Percentiles rank a stretch among this genome's conserved stretches.
phyloP scores from a whole-genome alignment of 2,888 invertebrate genomes.

The Charanyca ferruginea region DNA sequence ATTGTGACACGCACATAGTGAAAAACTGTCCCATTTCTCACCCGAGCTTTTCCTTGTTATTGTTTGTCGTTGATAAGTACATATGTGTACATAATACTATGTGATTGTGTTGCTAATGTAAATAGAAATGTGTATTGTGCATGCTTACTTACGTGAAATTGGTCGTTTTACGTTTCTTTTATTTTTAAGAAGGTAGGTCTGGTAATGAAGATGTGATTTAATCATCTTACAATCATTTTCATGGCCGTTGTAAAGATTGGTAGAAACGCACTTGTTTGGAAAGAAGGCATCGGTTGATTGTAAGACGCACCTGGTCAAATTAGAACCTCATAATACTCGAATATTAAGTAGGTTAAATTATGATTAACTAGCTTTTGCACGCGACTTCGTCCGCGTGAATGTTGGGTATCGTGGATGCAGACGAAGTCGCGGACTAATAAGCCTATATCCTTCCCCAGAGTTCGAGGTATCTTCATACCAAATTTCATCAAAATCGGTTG shows the following conservation, averaged over 20 bases:
- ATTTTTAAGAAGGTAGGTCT: background rate
- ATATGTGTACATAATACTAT: slow-evolving; percentile 58
- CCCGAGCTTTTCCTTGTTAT: slow-evolving; percentile 83
- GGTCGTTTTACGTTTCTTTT: slow-evolving; percentile 46
- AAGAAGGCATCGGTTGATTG: no score
- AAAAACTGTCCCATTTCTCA: slow-evolving; percentile 86
- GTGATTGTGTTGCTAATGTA: slow-evolving; percentile 46
- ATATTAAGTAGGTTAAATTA: background rate
- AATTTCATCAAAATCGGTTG: no score
- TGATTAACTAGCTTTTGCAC: no score
- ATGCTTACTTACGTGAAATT: slow-evolving; percentile 35
- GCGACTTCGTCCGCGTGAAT: no score
- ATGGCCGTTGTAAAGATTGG: background rate
- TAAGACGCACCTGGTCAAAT: background rate
- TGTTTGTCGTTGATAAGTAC: slow-evolving; percentile 68
- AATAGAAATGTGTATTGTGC: slow-evolving; percentile 56
- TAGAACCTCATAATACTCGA: background rate
- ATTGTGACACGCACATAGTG: slow-evolving; percentile 54
- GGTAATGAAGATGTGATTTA: background rate
- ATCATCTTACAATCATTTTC: background rate
- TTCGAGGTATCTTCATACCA: no score
- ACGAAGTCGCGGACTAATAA: no score
- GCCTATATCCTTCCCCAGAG: no score
- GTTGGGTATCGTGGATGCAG: no score
- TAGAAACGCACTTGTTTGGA: background rate